Percentiles rank a stretch among this genome's conserved stretches.
Conservation (phyloP, 2,888 invertebrate genomes). For the Eupithecia dodoneata region DNA sequence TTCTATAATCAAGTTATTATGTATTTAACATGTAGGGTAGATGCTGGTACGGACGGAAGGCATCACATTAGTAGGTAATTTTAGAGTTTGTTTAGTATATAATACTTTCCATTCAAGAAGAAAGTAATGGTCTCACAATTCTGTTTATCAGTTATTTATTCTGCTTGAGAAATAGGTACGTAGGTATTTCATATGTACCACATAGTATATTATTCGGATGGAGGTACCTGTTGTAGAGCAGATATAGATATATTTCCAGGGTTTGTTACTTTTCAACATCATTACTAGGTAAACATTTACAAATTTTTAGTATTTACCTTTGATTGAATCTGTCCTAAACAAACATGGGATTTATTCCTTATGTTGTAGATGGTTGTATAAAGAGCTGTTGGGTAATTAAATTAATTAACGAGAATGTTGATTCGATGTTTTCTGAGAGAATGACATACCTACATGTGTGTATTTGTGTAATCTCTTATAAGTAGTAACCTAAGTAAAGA, state of each 20-base stretch:
- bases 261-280: not conserved
- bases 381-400: not conserved
- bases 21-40: not conserved
- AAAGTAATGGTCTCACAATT: not conserved
- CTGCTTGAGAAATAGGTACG: not conserved
- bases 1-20: not conserved
- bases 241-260: not conserved
- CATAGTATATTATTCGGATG: not conserved
- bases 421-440: not conserved
- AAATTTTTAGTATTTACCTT: not conserved
- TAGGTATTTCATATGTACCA: not conserved
- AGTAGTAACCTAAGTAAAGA: not conserved
- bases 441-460: not conserved
- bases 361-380: not conserved
- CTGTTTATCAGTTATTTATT: not conserved
- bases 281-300: not conserved
- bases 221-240: not conserved
- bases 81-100: not conserved
- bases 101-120: not conserved
- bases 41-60: not conserved
- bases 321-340: not conserved
- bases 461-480: not conserved
- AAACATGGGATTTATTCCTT: not conserved
- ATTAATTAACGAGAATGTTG: not conserved
- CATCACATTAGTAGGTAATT: not conserved